Conservation (phyloP, 1,140 invertebrate genomes). For the Mizuhopecten yessoensis region DNA sequence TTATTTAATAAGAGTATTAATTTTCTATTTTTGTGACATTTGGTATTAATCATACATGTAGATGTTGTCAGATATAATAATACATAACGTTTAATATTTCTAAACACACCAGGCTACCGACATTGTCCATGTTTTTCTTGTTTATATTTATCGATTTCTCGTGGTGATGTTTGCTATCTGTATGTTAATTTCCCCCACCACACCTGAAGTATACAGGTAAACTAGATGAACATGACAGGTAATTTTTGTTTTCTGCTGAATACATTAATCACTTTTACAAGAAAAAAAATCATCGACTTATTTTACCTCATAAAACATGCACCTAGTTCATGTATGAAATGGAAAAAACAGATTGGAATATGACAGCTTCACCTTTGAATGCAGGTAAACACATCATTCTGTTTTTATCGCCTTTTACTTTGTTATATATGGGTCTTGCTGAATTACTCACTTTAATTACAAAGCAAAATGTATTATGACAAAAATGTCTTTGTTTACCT, state of each 20-base stretch:
- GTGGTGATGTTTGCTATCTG: not conserved
- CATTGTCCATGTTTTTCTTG: not conserved
- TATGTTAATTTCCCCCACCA: not conserved
- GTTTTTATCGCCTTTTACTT: not conserved
- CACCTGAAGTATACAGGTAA: not conserved
- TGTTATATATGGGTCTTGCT: not conserved
- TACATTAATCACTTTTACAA: conserved; percentile 19
- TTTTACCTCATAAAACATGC: conserved; percentile 15
- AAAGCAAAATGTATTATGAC: conserved; percentile 26
- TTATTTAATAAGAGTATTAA: not conserved
- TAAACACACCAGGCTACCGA: not conserved
- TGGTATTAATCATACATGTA: not conserved
- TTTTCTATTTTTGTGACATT: not conserved
- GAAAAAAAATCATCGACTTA: not conserved
- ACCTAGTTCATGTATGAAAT: conserved; percentile 27
- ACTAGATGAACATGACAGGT: not conserved
- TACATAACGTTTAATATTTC: not conserved
- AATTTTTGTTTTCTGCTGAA: not conserved
- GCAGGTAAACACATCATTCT: conserved; percentile 37
- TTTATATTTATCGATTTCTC: conserved; percentile 4
- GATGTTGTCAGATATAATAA: not conserved
- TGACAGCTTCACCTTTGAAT: conserved; percentile 2
- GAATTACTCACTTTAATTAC: not conserved
- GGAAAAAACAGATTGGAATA: conserved; percentile 16
- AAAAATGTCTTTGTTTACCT: conserved; percentile 40